Evolutionary conservation across 2,113 vertebrate species (phyloP), one percentile per base, ranked within the genome.

Genomic region (Crotalus horridus): DNA sequence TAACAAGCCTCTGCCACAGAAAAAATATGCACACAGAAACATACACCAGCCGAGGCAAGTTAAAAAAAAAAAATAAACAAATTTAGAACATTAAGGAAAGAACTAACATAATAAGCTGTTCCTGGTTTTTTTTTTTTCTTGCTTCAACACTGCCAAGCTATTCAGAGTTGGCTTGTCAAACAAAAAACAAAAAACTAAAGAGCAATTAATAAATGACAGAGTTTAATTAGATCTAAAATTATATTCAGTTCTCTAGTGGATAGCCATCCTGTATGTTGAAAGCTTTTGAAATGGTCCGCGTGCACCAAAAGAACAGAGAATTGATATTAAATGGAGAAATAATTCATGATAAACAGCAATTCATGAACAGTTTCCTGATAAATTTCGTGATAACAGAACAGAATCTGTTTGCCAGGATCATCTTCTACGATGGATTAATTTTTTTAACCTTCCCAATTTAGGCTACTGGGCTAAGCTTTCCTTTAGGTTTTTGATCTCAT

Each of bases 11-110:
- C 90, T 69, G 90, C 61, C 53, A 21, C 69, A 61, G 69, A 94
- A 92, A 51, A 94, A 92, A 94, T 56, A 95, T 90, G 91, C 43
- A 90, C 26, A 58, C 53, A 93, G 95, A 94, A 94, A 89, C 12
- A 85, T 69, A 58, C 58, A 81, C 0, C 1, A 94, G 81, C 1
- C 89, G 93, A 94, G 48, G 90, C 88, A 90, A 86, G 33, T 85
- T 91, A 86, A 93, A 94, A 95, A 95, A 87, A 43, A 95, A 87
- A 39, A 39, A 43, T 51, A 89, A 92, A 92, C 29, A 89, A 74
- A 91, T 89, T 92, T 85, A 89, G 6, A 61, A 61, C 89, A 89
- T 92, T 56, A 93, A 20, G 92, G 81, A 87, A 81, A 93, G 23
- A 53, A 88, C 20, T 89, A 56, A 87, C 91, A 90, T 12, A 91